Evolutionary conservation across 2,113 vertebrate species (phyloP).

Genomic region (Helogale parvula): DNA sequence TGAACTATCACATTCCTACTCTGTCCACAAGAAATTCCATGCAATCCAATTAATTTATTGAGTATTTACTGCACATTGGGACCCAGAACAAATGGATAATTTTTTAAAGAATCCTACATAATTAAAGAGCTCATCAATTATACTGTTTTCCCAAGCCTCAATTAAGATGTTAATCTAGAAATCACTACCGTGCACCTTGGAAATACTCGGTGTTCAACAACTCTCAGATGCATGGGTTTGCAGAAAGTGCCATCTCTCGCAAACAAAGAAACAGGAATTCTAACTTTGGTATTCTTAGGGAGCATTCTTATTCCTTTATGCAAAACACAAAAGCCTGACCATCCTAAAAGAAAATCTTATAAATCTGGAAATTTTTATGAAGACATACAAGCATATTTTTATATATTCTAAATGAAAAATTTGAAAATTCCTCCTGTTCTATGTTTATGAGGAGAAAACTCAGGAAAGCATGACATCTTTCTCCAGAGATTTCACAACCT

Average conservation of each 20-base stretch:
- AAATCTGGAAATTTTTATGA: neutral
- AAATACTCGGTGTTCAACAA: neutral
- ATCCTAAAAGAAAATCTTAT: neutral
- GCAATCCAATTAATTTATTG: neutral
- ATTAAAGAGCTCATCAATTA: neutral
- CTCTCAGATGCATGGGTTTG: neutral
- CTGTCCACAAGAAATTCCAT: neutral
- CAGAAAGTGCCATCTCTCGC: neutral
- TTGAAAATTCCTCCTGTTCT: neutral
- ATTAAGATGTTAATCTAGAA: neutral
- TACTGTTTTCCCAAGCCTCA: neutral
- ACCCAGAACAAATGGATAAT: neutral
- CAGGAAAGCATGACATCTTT: neutral
- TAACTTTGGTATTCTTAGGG: neutral
- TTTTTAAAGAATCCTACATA: neutral
- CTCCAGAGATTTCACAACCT: neutral
- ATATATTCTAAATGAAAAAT: neutral
- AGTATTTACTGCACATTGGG: neutral
- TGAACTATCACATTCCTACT: neutral
- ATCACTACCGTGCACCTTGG: neutral
- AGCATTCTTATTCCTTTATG: neutral
- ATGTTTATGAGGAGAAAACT: neutral
- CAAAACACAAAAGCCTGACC: neutral
- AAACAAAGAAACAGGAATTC: neutral
- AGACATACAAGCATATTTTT: neutral